Conservation (phyloP, 2,797 vertebrate species). For the Brachymystax lenok region DNA sequence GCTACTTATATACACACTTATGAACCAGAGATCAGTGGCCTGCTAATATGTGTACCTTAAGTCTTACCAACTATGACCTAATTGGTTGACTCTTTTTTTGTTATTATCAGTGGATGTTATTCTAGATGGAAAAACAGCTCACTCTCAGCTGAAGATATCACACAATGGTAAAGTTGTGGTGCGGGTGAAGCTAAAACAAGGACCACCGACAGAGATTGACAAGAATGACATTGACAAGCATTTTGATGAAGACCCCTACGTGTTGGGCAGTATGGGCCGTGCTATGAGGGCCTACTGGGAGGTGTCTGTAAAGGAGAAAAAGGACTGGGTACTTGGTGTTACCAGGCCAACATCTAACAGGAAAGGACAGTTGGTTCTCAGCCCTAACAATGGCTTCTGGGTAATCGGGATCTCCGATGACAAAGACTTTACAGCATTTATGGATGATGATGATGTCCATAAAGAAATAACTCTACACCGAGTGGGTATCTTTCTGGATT, state of each 20-base stretch:
- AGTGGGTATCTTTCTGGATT: slow-evolving; percentile 10
- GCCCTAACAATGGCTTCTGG: slow-evolving; percentile 21
- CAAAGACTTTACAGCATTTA: neutral
- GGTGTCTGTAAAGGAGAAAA: slow-evolving; percentile 15
- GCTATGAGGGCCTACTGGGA: slow-evolving; percentile 13
- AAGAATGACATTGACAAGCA: neutral
- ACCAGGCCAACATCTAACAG: neutral
- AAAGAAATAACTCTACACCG: neutral
- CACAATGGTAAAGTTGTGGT: slow-evolving; percentile 5
- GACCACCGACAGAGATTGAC: neutral
- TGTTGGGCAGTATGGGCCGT: neutral
- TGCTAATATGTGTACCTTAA: no score
- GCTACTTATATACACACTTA: no score
- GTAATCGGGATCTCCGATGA: slow-evolving; percentile 17
- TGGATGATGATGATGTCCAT: slow-evolving; percentile 6
- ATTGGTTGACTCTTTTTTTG: no score
- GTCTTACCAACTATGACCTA: no score
- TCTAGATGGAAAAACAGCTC: no score
- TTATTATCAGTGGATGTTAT: neutral
- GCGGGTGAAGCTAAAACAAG: neutral
- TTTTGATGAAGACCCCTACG: slow-evolving; percentile 18
- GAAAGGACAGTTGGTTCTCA: slow-evolving; percentile 19
- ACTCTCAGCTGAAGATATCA: slow-evolving; percentile 10
- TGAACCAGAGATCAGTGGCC: no score
- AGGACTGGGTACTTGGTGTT: slow-evolving; percentile 24